phyloP scores from a whole-genome alignment of 2,888 invertebrate genomes.

The Entomobrya proxima region DNA sequence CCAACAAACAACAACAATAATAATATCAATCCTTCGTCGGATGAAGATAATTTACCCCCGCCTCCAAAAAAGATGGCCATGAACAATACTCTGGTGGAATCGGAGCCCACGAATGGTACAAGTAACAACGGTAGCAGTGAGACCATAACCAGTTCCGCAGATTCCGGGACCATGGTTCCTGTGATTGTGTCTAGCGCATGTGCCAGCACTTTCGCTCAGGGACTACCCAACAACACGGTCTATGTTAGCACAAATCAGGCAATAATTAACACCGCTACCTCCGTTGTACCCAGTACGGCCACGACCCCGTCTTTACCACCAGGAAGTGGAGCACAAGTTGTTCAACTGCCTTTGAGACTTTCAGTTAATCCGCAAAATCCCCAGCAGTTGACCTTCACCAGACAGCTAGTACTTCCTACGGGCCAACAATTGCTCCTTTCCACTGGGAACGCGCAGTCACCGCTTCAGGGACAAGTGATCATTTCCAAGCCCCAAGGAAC shows the following conservation, averaged over 20 bases:
- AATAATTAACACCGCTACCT: background rate
- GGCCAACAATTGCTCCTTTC: slow-evolving; percentile 75
- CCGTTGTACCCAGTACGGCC: slow-evolving; percentile 32
- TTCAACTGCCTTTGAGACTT: slow-evolving; percentile 65
- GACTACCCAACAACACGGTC: slow-evolving; percentile 9
- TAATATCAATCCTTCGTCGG: slow-evolving; percentile 18
- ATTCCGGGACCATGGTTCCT: no score
- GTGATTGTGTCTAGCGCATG: slow-evolving; percentile 31
- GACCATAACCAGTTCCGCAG: slow-evolving; percentile 25
- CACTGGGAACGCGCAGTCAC: slow-evolving; percentile 66
- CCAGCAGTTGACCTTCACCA: slow-evolving; percentile 73
- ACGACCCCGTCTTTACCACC: slow-evolving; percentile 47
- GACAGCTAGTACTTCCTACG: slow-evolving; percentile 73
- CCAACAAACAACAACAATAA: slow-evolving; percentile 2
- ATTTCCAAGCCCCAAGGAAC: slow-evolving; percentile 71
- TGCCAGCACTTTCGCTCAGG: slow-evolving; percentile 12
- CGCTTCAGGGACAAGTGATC: slow-evolving; percentile 74
- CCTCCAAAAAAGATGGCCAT: slow-evolving; percentile 67
- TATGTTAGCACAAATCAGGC: slow-evolving; percentile 5
- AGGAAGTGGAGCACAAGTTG: slow-evolving; percentile 62
- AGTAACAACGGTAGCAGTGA: background rate
- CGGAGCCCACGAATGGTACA: background rate
- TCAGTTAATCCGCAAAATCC: slow-evolving; percentile 70
- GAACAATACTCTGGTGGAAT: slow-evolving; percentile 42
- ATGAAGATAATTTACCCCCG: slow-evolving; percentile 57